Percentiles rank a stretch among this genome's conserved stretches.
Evolutionary conservation across 2,113 vertebrate genomes (phyloP).

Genomic region (Varanus komodoensis): DNA sequence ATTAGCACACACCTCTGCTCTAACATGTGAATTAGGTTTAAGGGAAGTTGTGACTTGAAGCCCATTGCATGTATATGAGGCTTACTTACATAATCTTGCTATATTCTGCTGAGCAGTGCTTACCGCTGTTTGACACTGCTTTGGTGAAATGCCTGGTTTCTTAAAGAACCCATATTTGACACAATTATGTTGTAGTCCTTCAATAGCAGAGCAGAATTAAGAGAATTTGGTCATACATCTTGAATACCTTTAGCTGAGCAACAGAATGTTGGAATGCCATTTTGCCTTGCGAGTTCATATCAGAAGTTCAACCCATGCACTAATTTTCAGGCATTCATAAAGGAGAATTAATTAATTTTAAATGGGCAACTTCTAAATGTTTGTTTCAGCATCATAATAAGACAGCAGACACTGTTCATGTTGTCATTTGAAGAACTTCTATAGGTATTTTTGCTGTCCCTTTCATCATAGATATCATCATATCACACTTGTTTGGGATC

Average conservation of each 20-base stretch:
- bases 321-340: background rate
- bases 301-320: background rate
- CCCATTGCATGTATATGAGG: background rate
- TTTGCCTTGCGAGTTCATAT: background rate
- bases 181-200: background rate
- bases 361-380: background rate
- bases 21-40: background rate
- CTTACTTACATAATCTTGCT: background rate
- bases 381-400: background rate
- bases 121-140: background rate
- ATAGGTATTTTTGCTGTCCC: background rate
- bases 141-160: background rate
- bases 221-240: background rate
- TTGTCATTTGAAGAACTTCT: background rate
- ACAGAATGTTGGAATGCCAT: background rate
- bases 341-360: background rate
- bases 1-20: background rate
- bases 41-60: background rate
- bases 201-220: background rate
- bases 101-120: background rate
- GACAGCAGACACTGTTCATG: background rate
- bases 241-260: background rate
- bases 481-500: background rate
- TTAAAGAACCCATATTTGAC: background rate
- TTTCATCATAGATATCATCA: background rate